phyloP scores from a whole-genome alignment of 1,140 invertebrate species.

The Ganaspis sp. region DNA sequence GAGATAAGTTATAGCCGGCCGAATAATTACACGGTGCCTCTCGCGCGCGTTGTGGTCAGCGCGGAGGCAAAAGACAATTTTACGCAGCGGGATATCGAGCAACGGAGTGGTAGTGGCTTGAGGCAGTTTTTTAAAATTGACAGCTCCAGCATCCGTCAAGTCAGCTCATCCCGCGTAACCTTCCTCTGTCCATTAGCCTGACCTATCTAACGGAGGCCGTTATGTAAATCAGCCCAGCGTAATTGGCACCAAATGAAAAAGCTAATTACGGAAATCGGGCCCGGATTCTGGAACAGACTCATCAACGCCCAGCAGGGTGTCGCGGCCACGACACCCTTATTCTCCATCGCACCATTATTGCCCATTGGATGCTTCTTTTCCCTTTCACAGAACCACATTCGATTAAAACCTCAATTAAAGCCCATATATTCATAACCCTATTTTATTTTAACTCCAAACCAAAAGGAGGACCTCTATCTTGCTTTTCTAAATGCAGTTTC shows the following conservation, averaged over 20 bases:
- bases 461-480: neutral
- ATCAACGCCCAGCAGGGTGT: constrained; percentile 70
- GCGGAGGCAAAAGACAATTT: constrained; percentile 77
- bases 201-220: constrained; percentile 59
- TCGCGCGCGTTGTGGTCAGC: constrained; percentile 65
- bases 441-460: no score
- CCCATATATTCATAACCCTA: no score
- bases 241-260: constrained; percentile 71
- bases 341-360: constrained; percentile 18
- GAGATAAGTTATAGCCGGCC: constrained; percentile 71
- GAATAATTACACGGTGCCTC: constrained; percentile 74
- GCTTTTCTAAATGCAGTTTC: neutral
- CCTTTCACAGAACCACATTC: constrained; percentile 10
- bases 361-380: constrained; percentile 33
- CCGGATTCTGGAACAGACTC: constrained; percentile 60
- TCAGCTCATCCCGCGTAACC: constrained; percentile 39
- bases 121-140: constrained; percentile 71
- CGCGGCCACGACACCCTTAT: constrained; percentile 70
- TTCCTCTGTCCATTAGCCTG: constrained; percentile 58
- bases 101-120: constrained; percentile 62
- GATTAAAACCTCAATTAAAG: constrained; percentile 16
- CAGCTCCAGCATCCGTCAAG: constrained; percentile 68
- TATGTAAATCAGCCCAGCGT: constrained; percentile 73
- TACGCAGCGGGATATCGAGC: constrained; percentile 71
- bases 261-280: constrained; percentile 62